Percentiles rank a stretch among this genome's conserved stretches.
These are phyloP conservation scores for Chaetophractus vellerosus DNA, from an alignment of 2,797 vertebrate genomes.

Conservation along the genomic window DNA sequence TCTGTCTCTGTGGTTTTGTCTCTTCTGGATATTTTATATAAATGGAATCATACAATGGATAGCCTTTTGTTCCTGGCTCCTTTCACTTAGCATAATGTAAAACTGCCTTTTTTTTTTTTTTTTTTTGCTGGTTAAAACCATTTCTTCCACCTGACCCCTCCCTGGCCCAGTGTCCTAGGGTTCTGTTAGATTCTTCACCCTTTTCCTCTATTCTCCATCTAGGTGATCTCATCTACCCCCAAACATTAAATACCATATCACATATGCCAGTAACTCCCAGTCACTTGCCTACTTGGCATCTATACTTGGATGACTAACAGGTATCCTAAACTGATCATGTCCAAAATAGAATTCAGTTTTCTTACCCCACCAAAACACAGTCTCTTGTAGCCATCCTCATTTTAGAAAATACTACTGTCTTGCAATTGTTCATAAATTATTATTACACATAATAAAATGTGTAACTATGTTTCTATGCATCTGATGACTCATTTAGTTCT, in stretches of 20 bases:
- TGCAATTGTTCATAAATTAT: not conserved
- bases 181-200: not conserved
- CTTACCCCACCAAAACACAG: not conserved
- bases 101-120: constrained; percentile 34
- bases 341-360: constrained; percentile 32
- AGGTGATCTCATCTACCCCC: not conserved
- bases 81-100: constrained; percentile 29
- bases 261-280: not conserved
- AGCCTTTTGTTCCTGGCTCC: constrained; percentile 17
- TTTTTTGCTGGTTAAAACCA: constrained; percentile 9
- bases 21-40: constrained; percentile 39
- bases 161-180: not conserved
- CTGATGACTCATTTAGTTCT: not conserved
- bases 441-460: not conserved
- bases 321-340: not conserved
- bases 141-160: not conserved
- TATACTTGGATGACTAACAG: constrained; percentile 7
- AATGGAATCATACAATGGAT: constrained; percentile 16
- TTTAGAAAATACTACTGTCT: constrained; percentile 62
- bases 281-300: not conserved
- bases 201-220: not conserved
- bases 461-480: not conserved
- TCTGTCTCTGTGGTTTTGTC: constrained; percentile 21
- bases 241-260: not conserved
- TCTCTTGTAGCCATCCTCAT: not conserved